Evolutionary conservation across 1,140 invertebrate species (phyloP), one percentile per base, ranked within the genome.

Genomic region (Trypoxylus dichotomus): DNA sequence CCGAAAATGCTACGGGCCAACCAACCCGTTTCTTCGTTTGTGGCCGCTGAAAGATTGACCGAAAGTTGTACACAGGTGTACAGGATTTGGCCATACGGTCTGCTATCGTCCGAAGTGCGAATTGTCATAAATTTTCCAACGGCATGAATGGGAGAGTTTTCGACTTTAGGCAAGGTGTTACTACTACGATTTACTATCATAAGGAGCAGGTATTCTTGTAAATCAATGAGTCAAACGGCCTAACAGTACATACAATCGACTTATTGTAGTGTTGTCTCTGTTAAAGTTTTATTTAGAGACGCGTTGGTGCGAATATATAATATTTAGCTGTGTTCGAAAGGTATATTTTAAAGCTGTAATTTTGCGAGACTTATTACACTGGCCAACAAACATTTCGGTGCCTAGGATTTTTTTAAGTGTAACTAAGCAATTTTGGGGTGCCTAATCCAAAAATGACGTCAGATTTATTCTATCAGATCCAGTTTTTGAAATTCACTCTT

Each of bases 101-200:
- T n/a, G n/a, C n/a, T n/a, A n/a, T n/a, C n/a, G 60, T 68, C 60
- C 60, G 60, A 68, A 68, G 60, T 68, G 60, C 60, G 60, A 68
- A 68, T 68, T 68, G 60, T 58, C 47, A 13, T 68, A 68, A 68
- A 68, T 68, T 68, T 68, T 68, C 60, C 19, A 68, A 68, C 21
- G 60, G 60, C 60, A 68, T 68, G 60, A 68, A 68, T 68, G 60
- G 24, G 47, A 19, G 19, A 19, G 24, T 21, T 27, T 68, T 68
- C 21, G 11, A 15, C 15, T 29, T 15, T 27, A 10, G 10, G 19
- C 6, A 29, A 68, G 24, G 60, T 68, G 60, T 68, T 68, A 68
- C 60, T 68, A 54, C 24, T 24, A 68, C 60, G 25, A 54, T 68
- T 24, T 25, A 29, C 21, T 29, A 29, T 27, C 24, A n/a, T 24